phyloP scores from a whole-genome alignment of 2,888 invertebrate species.

The Homarus gammarus region DNA sequence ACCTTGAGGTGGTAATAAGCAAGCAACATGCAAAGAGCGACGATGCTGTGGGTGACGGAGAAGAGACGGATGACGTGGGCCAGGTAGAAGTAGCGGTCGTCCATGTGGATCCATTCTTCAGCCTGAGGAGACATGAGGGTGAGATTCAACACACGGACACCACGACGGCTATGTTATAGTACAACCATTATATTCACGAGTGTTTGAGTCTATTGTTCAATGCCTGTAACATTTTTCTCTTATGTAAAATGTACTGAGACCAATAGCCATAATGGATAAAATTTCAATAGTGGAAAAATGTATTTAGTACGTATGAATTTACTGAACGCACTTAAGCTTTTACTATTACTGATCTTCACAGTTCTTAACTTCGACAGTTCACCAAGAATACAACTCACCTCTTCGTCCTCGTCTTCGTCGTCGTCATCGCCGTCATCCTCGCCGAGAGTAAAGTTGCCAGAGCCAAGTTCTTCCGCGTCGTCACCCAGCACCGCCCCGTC shows the following conservation, averaged over 20 bases:
- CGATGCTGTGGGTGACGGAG: constrained; percentile 90
- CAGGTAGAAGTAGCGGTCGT: constrained; percentile 96
- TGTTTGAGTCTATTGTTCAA: too few species aligned
- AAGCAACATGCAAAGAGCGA: constrained; percentile 95
- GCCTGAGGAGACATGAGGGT: constrained; percentile 79
- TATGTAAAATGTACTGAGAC: too few species aligned
- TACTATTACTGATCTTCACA: too few species aligned
- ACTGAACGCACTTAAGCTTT: too few species aligned
- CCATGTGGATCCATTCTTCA: constrained; percentile 93
- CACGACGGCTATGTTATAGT: too few species aligned
- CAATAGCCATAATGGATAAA: too few species aligned
- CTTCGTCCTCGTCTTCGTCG: constrained; percentile 76
- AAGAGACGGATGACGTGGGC: constrained; percentile 92
- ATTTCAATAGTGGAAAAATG: too few species aligned
- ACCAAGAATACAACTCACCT: not conserved
- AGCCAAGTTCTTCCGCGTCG: constrained; percentile 80
- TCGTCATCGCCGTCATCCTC: constrained; percentile 82
- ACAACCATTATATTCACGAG: too few species aligned
- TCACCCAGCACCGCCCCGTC: constrained; percentile 70
- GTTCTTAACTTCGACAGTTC: too few species aligned
- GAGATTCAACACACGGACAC: too few species aligned
- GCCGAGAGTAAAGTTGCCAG: constrained; percentile 78
- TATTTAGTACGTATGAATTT: too few species aligned
- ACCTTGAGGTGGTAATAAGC: constrained; percentile 99
- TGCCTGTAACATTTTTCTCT: too few species aligned